Evolutionary conservation across 2,797 vertebrate genomes (phyloP), one percentile per base, ranked within the genome.

Genomic region (Sebastes hubbsi): DNA sequence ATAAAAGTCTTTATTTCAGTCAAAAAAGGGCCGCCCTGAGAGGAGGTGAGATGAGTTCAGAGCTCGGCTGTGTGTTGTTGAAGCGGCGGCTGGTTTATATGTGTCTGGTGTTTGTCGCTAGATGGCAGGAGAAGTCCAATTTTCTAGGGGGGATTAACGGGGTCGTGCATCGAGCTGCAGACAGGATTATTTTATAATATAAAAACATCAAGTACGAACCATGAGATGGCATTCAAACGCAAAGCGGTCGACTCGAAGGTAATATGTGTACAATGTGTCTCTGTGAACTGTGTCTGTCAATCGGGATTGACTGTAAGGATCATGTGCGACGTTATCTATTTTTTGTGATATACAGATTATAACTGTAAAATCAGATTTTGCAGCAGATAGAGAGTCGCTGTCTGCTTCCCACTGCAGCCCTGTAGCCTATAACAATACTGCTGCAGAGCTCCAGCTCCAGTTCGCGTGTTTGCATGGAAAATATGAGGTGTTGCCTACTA

Each of bases 191-290:
- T 82, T 83, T 67, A 32, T 14, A 81, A 80, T 76, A 84, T 34
- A 81, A 49, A 49, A 49, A 77, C 75, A 85, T 77, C 71, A 82
- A 66, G 76, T 63, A 34, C 63, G 73, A 90, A 94, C 36, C 75
- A 93, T 94, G 92, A 91, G 59, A 96, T 96, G 95, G 95, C 95
- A 89, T 94, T 95, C 88, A 94, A 93, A 88, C 88, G 90, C 74
- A 95, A 92, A 83, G 85, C 87, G 88, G 91, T 93, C 73, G 94
- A 95, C 67, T 93, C 95, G 6, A 95, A 95, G 95, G 95, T 95
- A 94, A 91, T 6, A 5, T 4, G 60, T 12, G 27, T 49, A 11
- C 14, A 16, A 9, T 22, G 49, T 20, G 24, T 66, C 22, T 72
- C 27, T 60, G 63, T 22, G 24, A 76, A 32, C 60, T 24, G 27